These are phyloP conservation scores for Drosophila quadrilineata DNA, from an alignment of 1,140 invertebrate genomes.

Conservation along the genomic window DNA sequence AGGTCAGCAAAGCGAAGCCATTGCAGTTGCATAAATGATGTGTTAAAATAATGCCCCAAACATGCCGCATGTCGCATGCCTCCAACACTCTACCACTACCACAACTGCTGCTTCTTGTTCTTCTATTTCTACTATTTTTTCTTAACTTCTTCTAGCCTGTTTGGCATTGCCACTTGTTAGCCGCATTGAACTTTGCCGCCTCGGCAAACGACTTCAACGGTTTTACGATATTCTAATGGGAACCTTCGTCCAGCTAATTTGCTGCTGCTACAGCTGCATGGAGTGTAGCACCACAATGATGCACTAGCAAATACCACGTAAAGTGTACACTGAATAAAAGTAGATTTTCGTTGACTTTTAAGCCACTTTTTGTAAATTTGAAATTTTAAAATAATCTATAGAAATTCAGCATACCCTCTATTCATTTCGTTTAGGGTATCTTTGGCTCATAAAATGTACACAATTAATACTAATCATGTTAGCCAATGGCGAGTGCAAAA, in stretches of 20 bases:
- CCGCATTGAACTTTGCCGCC: constrained; percentile 64
- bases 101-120: neutral
- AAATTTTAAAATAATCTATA: too few relatives aligned
- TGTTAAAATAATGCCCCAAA: constrained; percentile 54
- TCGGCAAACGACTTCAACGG: constrained; percentile 22
- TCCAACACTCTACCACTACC: neutral
- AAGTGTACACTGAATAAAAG: too few relatives aligned
- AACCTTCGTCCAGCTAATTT: constrained; percentile 53
- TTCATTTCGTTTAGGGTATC: too few relatives aligned
- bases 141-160: neutral
- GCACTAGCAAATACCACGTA: too few relatives aligned
- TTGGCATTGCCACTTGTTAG: constrained; percentile 10
- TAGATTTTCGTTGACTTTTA: too few relatives aligned
- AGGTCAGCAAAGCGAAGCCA: constrained; percentile 54
- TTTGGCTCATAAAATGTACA: too few relatives aligned
- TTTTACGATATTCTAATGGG: constrained; percentile 35
- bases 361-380: too few relatives aligned
- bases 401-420: too few relatives aligned
- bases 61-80: constrained; percentile 15
- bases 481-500: constrained; percentile 24
- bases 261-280: constrained; percentile 29
- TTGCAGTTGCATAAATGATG: constrained; percentile 67
- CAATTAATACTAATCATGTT: constrained; percentile 60
- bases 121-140: constrained; percentile 6
- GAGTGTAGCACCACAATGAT: constrained; percentile 59